Evolutionary conservation across 1,140 invertebrate genomes (phyloP), one percentile per base, ranked within the genome.

Genomic region (Rhizoglyphus robini): DNA sequence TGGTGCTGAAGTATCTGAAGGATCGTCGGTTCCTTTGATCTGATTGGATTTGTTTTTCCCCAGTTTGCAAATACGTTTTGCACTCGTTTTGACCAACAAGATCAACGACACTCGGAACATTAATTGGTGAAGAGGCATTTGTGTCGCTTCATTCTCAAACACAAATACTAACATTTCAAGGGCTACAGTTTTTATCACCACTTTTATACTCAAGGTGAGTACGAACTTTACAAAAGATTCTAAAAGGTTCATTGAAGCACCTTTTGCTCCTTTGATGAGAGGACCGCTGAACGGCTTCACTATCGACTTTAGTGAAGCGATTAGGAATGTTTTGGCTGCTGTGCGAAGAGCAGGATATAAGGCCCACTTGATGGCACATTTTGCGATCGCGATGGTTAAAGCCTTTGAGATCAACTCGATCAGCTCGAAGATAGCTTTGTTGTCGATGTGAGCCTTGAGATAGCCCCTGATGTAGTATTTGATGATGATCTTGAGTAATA

Each of bases 401-500:
- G 58, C 27, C 29, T 60, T 60, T 20, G 32, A 38, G n/a, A 46
- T 29, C 27, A 60, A 23, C 23, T 60, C 58, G 30, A 60, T 20
- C 3, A 60, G 2, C 2, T 32, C 30, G 20, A 29, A 29, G 11
- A 60, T n/a, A 2, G 58, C 3, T 46, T 2, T 3, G 29, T 46
- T 60, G 13, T 20, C 2, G 1, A 60, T 32, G 15, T 34, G 11
- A n/a, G 27, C 15, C 3, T 60, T 15, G 11, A 60, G 13, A 46
- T 60, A 60, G 1, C 15, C 15, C 36, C 30, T 29, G n/a, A 60
- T 18, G 29, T 32, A 60, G 29, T 60, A 60, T 32, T 60, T 60
- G 58, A 60, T 60, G 27, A 60, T n/a, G 13, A 60, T 34, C 27
- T 60, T 60, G 23, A 60, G 15, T 23, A 60, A n/a, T 32, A 60